Conservation (phyloP, 53 echinoderm and acorn worm genomes). For the Arbacia lixula region DNA sequence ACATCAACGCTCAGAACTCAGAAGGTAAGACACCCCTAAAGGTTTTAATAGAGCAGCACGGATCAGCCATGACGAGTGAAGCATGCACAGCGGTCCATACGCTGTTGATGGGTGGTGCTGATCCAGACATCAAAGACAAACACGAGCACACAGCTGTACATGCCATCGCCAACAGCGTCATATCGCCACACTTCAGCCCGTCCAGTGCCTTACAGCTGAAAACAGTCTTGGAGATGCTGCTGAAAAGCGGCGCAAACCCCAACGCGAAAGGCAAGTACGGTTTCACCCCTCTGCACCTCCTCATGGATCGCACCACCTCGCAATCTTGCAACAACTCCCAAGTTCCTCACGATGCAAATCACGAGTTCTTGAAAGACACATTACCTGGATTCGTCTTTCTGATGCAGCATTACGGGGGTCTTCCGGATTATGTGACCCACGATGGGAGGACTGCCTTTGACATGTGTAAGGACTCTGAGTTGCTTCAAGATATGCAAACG, state of each 20-base stretch:
- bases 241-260: slow-evolving; percentile 37
- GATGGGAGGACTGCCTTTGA: slow-evolving; percentile 15
- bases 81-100: slow-evolving; percentile 7
- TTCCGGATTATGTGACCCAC: background rate
- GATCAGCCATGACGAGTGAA: slow-evolving; percentile 6
- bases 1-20: slow-evolving; percentile 28
- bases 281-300: slow-evolving; percentile 5
- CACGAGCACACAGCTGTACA: slow-evolving; percentile 36
- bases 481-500: background rate
- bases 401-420: slow-evolving; percentile 1
- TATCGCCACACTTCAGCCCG: background rate
- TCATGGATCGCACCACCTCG: background rate
- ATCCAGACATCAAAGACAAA: slow-evolving; percentile 40
- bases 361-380: too few relatives aligned
- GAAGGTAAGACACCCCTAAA: slow-evolving; percentile 38
- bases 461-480: slow-evolving; percentile 8
- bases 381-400: background rate
- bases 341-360: background rate
- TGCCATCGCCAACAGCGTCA: slow-evolving; percentile 1
- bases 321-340: background rate
- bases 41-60: slow-evolving; percentile 8
- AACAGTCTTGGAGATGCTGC: slow-evolving; percentile 3
- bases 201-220: background rate
- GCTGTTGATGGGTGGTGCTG: slow-evolving; percentile 19
- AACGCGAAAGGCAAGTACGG: slow-evolving; percentile 17